Percentiles rank a stretch among this genome's conserved stretches.
These are phyloP conservation scores for Chaetops frenatus DNA, from an alignment of 2,113 vertebrate species.

Conservation along the genomic window DNA sequence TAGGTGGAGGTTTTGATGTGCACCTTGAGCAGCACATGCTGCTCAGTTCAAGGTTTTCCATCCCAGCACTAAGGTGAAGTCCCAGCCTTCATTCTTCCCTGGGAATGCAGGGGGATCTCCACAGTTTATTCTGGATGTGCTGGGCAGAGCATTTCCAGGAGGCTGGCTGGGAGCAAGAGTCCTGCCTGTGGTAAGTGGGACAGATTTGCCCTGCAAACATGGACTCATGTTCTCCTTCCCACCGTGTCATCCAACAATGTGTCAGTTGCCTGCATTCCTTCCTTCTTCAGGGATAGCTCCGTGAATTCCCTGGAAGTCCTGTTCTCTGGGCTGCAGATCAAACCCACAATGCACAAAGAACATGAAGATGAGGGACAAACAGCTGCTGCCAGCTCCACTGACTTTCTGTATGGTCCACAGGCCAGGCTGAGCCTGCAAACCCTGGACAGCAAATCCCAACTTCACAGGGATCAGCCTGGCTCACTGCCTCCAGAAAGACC, in stretches of 20 bases:
- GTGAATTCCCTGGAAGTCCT: background rate
- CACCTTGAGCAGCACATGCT: background rate
- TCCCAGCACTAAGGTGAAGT: background rate
- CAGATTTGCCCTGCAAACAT: background rate
- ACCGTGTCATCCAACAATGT: background rate
- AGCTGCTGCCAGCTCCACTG: background rate
- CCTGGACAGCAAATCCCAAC: background rate
- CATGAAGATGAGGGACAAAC: background rate
- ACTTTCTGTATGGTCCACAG: background rate
- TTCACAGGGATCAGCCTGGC: background rate
- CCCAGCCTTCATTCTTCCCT: background rate
- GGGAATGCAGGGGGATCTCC: background rate
- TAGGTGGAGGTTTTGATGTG: background rate
- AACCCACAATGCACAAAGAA: background rate
- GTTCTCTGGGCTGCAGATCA: background rate
- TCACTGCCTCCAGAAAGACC: background rate
- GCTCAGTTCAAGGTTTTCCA: background rate
- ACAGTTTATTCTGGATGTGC: background rate
- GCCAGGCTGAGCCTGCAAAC: background rate
- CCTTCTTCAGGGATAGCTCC: background rate
- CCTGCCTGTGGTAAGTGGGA: background rate
- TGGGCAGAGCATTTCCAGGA: background rate
- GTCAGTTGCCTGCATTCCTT: background rate
- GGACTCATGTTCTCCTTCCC: background rate
- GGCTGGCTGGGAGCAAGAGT: background rate